A percentile compares a stretch with the other conserved stretches of the same genome.
Evolutionary conservation across 2,888 invertebrate species (phyloP).

Genomic region (Magallana nippona): DNA sequence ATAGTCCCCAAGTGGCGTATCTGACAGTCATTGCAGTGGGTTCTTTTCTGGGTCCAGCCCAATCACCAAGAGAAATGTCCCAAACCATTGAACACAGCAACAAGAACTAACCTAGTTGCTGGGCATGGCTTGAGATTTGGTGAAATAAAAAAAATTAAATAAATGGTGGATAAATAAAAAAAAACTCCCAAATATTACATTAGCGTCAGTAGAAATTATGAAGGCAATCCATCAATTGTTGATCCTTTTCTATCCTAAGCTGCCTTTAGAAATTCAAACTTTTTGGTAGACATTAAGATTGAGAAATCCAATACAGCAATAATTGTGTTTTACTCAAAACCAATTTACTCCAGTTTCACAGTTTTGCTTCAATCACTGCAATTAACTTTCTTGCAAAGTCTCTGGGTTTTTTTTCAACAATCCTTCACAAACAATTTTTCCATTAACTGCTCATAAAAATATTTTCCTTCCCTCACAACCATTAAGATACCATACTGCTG

Average conservation of each 20-base stretch:
- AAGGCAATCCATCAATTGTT: constrained; percentile 4
- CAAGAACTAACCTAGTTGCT: constrained; percentile 18
- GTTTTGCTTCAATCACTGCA: not conserved
- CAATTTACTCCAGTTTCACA: too few relatives aligned
- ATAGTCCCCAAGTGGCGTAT: constrained; percentile 29
- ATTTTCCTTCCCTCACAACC: not conserved
- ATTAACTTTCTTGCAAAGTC: not conserved
- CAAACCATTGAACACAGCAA: constrained; percentile 43
- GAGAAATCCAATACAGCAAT: too few relatives aligned
- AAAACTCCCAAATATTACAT: not conserved
- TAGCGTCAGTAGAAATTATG: not conserved
- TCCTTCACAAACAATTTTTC: not conserved
- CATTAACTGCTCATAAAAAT: not conserved
- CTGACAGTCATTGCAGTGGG: not conserved
- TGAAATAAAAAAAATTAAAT: not conserved
- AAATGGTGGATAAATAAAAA: not conserved
- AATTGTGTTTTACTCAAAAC: too few relatives aligned
- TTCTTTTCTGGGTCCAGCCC: constrained; percentile 23
- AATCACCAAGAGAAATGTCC: constrained; percentile 10
- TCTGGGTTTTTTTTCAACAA: not conserved
- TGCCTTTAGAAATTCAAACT: too few relatives aligned
- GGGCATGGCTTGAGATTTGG: not conserved
- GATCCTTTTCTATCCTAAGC: not conserved
- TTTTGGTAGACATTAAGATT: too few relatives aligned
- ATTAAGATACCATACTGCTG: not conserved